Base-by-base conservation (phyloP, 1,140 invertebrate genomes). In the Phortica variegata region DNA sequence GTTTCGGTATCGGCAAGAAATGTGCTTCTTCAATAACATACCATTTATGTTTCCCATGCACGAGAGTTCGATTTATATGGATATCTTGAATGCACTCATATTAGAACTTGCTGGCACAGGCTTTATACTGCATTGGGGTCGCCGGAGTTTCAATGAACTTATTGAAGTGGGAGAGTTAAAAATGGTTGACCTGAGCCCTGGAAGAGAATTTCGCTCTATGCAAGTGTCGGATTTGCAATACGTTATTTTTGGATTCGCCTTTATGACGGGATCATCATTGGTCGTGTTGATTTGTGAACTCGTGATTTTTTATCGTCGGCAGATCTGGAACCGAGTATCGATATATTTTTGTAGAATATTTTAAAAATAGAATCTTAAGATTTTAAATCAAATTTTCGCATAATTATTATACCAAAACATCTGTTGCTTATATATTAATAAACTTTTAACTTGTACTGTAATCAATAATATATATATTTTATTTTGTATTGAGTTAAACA, bases 11-110 rank as follows among this genome's bases (percentile, higher is more conserved):
- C 61, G 62, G 0, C 20, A 52, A 0, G 66, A 70, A 36, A 53
- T 73, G 5, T 73, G 70, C 16, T 68, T 73, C 20, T 73, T 57
- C 16, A 56, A 65, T 20, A 73, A 68, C 32, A 37, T 73, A 1
- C 70, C 70, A 1, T 46, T 73, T 1, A 49, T 56, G 3, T 73
- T 73, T 41, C 70, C 70, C 1, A 23, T 73, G 0, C 51, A 68
- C 1, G 62, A 68, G 17, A 71, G 73, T 31, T 70, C 70, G 0
- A 59, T 73, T 18, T 73, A 58, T 18, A 56, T 54, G 41, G 49
- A 65, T 17, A 54, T 56, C 0, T 40, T 73, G 9, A 33, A 50
- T 6, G 42, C 32, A 1, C 32, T 70, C 5, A 65, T 73, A 15
- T 31, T 71, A 46, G 51, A 62, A 12, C 9, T 68, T 9, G 41